Evolutionary conservation across 1,140 invertebrate genomes (phyloP).

Genomic region (Psilanteris sp.): DNA sequence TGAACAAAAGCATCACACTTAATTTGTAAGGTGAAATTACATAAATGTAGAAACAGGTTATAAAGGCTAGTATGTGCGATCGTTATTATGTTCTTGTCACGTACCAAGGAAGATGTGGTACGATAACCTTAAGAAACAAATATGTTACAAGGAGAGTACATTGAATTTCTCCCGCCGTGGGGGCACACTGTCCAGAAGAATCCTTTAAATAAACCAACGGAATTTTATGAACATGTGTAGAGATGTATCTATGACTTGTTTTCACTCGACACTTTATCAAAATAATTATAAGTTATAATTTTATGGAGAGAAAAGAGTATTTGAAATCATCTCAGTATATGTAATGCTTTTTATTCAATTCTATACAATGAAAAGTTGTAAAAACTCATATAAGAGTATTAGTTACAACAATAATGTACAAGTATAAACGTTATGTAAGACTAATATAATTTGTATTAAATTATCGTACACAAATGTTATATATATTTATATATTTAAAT

Average conservation of each 20-base stretch:
- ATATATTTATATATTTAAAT: no score
- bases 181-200: constrained; percentile 52
- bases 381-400: no score
- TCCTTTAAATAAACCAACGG: constrained; percentile 59
- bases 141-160: constrained; percentile 70
- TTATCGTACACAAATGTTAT: no score
- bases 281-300: constrained; percentile 52
- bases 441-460: no score
- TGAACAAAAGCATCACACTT: constrained; percentile 65
- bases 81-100: constrained; percentile 74
- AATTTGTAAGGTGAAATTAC: constrained; percentile 70
- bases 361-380: no score
- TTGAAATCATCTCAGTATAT: no score
- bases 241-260: constrained; percentile 60
- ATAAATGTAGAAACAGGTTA: constrained; percentile 73
- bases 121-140: constrained; percentile 73
- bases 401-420: no score
- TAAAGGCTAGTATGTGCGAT: constrained; percentile 67
- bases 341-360: no score
- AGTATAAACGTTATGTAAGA: no score
- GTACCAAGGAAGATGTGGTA: constrained; percentile 71
- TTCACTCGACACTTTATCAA: constrained; percentile 54
- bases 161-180: constrained; percentile 63
- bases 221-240: constrained; percentile 53
- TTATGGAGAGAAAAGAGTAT: constrained; percentile 15